Percentiles rank a stretch among this genome's conserved stretches.
phyloP scores from a whole-genome alignment of 2,888 invertebrate species.

The Stenichneumon culpator region DNA sequence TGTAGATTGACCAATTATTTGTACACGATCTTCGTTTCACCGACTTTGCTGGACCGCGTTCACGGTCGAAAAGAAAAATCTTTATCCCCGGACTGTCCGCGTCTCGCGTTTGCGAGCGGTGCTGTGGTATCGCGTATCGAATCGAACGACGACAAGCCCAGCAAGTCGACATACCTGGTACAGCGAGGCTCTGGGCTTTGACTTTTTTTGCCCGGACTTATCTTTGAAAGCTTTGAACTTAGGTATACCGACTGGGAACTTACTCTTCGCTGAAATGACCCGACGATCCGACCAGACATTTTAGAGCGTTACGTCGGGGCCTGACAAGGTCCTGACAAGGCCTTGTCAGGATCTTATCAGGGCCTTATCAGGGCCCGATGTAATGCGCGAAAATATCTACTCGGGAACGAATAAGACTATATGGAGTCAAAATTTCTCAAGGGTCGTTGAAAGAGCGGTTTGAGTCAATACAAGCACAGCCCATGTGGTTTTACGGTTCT shows the following conservation, averaged over 20 bases:
- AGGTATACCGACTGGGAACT: conserved; percentile 44
- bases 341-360: no score
- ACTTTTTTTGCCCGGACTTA: conserved; percentile 44
- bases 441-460: no score
- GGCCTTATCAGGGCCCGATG: conserved; percentile 3
- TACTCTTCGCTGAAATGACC: conserved; percentile 25
- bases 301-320: no score
- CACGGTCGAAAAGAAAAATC: not conserved
- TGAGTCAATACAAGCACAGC: no score
- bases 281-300: no score
- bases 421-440: not conserved
- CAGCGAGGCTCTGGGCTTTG: conserved; percentile 44
- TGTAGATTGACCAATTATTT: not conserved
- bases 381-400: no score
- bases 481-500: no score
- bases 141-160: conserved; percentile 39
- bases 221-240: conserved; percentile 59
- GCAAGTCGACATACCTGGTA: conserved; percentile 30
- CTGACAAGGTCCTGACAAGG: no score
- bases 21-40: no score
- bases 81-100: conserved; percentile 15
- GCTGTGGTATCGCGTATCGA: conserved; percentile 24
- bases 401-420: not conserved
- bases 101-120: not conserved
- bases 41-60: not conserved